Conservation (phyloP, 1,140 invertebrate species). For the Zaprionus vittiger region DNA sequence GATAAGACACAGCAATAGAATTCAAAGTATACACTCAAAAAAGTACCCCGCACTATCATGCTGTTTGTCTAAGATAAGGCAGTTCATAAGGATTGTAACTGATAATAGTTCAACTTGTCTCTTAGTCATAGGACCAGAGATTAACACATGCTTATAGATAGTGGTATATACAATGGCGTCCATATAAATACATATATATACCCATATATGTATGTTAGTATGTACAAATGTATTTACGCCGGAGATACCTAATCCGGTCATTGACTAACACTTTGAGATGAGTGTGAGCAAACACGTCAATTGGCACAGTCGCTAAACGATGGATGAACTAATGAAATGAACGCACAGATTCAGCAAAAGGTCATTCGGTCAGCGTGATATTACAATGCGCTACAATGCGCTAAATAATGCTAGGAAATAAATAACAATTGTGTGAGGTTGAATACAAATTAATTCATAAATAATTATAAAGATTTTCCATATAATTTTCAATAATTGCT, state of each 20-base stretch:
- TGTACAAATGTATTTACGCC: background rate
- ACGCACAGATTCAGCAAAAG: slow-evolving; percentile 33
- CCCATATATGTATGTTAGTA: too few species aligned
- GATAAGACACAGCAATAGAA: background rate
- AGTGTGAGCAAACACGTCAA: slow-evolving; percentile 28
- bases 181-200: background rate
- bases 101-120: background rate
- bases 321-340: slow-evolving; percentile 24
- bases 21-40: background rate
- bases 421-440: background rate
- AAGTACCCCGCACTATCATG: background rate
- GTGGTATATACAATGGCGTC: background rate
- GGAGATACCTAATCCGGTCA: slow-evolving; percentile 58
- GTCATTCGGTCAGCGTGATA: slow-evolving; percentile 1
- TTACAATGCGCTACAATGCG: slow-evolving; percentile 9
- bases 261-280: slow-evolving; percentile 41
- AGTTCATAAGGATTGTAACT: background rate
- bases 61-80: background rate
- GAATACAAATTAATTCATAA: background rate
- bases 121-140: background rate
- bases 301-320: slow-evolving; percentile 26
- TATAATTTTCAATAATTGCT: background rate
- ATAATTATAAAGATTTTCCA: background rate
- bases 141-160: background rate
- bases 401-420: background rate